phyloP scores from a whole-genome alignment of 2,797 vertebrate species.

The Phataginus tricuspis region DNA sequence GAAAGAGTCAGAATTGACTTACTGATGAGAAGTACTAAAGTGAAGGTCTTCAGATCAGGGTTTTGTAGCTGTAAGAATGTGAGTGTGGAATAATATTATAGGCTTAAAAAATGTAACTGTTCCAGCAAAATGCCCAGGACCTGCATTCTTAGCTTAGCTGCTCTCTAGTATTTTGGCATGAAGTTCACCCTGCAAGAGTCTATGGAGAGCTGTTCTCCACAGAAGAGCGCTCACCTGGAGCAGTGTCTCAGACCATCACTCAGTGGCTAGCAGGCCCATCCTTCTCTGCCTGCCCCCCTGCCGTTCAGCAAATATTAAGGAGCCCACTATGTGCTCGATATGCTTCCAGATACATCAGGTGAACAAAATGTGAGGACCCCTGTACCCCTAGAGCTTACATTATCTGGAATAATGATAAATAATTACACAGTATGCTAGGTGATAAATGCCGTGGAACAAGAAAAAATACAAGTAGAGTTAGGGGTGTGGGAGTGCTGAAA shows the following conservation, averaged over 20 bases:
- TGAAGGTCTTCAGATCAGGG: not conserved
- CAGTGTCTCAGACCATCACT: not conserved
- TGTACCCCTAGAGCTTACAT: not conserved
- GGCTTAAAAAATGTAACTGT: not conserved
- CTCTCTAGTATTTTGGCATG: not conserved
- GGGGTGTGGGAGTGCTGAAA: not conserved
- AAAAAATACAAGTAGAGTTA: not conserved
- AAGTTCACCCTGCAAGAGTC: not conserved
- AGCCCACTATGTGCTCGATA: not conserved
- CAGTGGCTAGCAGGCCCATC: not conserved
- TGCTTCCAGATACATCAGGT: not conserved
- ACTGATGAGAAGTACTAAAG: not conserved
- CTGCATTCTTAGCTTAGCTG: not conserved
- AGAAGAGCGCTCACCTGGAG: not conserved
- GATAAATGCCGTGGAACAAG: not conserved
- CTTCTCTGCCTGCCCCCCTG: not conserved
- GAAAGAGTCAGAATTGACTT: not conserved
- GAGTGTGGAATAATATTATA: not conserved
- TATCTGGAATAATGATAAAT: not conserved
- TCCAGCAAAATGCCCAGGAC: not conserved
- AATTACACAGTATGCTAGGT: not conserved
- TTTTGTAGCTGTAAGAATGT: not conserved
- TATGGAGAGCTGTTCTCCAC: not conserved
- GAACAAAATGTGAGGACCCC: not conserved
- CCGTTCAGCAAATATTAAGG: not conserved